Base-by-base conservation (phyloP, 2,797 vertebrate genomes). In the Poeciliopsis paucimaculata region DNA sequence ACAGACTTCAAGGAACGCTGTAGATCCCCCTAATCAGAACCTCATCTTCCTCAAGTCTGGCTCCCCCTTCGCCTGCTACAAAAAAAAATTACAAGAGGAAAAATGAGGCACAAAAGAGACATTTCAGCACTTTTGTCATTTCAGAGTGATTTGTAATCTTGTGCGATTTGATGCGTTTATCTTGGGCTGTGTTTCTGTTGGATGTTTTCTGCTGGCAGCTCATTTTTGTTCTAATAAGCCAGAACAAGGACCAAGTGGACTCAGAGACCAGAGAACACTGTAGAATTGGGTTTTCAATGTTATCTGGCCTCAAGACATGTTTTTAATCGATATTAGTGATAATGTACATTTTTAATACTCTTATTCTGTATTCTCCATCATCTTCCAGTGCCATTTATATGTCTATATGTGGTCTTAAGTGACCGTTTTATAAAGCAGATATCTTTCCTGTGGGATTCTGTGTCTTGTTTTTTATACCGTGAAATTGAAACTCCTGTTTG, bases 121-220 rank as follows among this genome's bases (percentile, higher is more conserved):
- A 85, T 88, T 90, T 93, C 90, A 88, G 93, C 93, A 92, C 92
- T 94, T 94, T 93, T 84, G 77, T 90, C 78, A 80, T 89, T 79
- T 91, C 78, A 79, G 62, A 90, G 84, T 83, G 86, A 87, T 90
- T 86, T 82, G 55, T 84, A 83, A 87, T 86, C 79, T 81, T 82
- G 83, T 72, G 81, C 84, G 57, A 82, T 78, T 86, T 84, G 81
- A 85, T 74, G 73, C 75, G 78, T 92, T 88, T 87, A 77, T 86
- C 72, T 62, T 79, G 80, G 77, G 82, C 88, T 75, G 80, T 68
- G 70, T 92, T 91, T 79, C 57, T 84, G 75, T 84, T 83, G 84
- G 43, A 83, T 86, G 82, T 86, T 83, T 90, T 79, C 89, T 77
- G 49, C 86, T 79, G 89, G 92, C 85, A 90, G 90, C 84, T 91